Conservation (phyloP, 2,888 invertebrate genomes). For the Gibbula magus region DNA sequence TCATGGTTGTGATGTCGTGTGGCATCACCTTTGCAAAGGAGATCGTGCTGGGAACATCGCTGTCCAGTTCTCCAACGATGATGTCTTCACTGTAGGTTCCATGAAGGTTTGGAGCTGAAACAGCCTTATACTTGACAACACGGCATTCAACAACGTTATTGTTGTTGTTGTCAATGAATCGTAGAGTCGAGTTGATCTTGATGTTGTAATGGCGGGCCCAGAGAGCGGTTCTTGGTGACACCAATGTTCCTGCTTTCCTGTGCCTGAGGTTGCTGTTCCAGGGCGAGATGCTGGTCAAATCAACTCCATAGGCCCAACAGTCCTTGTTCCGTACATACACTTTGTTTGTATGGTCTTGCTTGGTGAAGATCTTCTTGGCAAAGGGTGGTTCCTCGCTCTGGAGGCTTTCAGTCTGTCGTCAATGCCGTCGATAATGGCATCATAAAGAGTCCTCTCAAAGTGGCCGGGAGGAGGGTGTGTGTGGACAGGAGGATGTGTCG, state of each 20-base stretch:
- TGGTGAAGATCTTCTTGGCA: slow-evolving; percentile 50
- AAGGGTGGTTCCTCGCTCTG: slow-evolving; percentile 35
- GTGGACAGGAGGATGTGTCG: neutral
- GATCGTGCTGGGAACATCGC: slow-evolving; percentile 52
- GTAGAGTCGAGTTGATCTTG: slow-evolving; percentile 45
- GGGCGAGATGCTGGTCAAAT: slow-evolving; percentile 58
- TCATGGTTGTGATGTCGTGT: slow-evolving; percentile 41
- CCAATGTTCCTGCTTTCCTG: slow-evolving; percentile 52
- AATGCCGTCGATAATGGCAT: slow-evolving; percentile 48
- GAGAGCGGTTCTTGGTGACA: slow-evolving; percentile 55
- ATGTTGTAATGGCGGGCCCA: slow-evolving; percentile 61
- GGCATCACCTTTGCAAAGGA: slow-evolving; percentile 54
- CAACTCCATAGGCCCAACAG: slow-evolving; percentile 59
- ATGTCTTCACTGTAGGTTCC: slow-evolving; percentile 52
- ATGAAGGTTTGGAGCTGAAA: slow-evolving; percentile 23
- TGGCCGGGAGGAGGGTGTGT: slow-evolving; percentile 26
- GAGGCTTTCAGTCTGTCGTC: slow-evolving; percentile 45
- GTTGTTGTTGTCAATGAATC: slow-evolving; percentile 54
- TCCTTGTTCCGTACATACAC: slow-evolving; percentile 46
- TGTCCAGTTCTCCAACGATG: slow-evolving; percentile 56
- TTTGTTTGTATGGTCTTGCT: slow-evolving; percentile 51
- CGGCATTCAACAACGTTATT: slow-evolving; percentile 54
- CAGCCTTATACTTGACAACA: slow-evolving; percentile 36
- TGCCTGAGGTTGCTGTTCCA: slow-evolving; percentile 55
- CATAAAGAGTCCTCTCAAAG: slow-evolving; percentile 42